These are phyloP conservation scores for Actinia equina DNA, from an alignment of 64 coral and sea anemone genomes.

Conservation along the genomic window DNA sequence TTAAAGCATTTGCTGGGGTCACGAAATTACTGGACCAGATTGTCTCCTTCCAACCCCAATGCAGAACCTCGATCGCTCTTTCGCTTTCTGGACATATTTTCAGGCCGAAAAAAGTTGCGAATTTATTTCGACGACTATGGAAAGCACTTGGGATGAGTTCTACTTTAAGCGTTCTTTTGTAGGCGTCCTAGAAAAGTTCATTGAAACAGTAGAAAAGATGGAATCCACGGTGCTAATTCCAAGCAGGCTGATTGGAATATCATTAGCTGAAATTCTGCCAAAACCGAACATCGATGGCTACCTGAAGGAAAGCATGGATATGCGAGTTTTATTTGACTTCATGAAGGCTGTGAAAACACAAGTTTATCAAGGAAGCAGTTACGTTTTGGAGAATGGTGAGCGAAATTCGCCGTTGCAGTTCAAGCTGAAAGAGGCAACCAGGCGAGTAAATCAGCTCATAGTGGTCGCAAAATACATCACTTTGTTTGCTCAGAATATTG, in stretches of 20 bases:
- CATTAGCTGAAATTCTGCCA: background rate
- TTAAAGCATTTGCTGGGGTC: background rate
- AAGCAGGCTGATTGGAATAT: constrained; percentile 9
- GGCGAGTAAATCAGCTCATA: constrained; percentile 1
- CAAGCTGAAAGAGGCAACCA: constrained; percentile 5
- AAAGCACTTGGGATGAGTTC: constrained; percentile 29
- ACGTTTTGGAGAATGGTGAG: constrained; percentile 1
- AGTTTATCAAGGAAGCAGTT: background rate
- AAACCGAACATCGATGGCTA: constrained; percentile 1
- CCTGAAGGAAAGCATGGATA: constrained; percentile 6
- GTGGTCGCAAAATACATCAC: constrained; percentile 16
- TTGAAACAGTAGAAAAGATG: constrained; percentile 23
- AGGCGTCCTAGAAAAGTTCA: constrained; percentile 6
- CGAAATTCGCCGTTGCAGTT: constrained; percentile 26
- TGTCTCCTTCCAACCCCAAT: background rate
- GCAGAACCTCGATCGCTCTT: background rate
- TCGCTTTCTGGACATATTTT: background rate
- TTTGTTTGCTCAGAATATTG: constrained; percentile 8
- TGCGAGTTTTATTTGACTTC: constrained; percentile 5
- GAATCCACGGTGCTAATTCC: constrained; percentile 16
- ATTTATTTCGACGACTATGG: constrained; percentile 10
- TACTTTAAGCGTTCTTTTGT: constrained; percentile 22
- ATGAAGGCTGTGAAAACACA: constrained; percentile 26
- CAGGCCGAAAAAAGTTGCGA: background rate
- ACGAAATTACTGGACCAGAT: background rate